Conservation (phyloP, 1,140 invertebrate genomes). For the Drosophila punjabiensis region DNA sequence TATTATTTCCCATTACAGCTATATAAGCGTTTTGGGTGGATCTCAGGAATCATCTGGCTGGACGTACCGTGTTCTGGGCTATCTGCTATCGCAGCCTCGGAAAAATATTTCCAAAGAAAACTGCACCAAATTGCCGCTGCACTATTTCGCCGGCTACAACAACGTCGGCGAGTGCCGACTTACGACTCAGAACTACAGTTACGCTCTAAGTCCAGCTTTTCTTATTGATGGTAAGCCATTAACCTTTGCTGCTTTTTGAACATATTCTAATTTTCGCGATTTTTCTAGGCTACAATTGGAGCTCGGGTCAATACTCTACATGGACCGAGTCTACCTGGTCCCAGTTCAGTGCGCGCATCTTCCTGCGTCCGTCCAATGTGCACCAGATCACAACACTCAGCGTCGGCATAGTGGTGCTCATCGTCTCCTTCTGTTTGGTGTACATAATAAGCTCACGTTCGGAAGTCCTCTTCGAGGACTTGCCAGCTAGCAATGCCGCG, state of each 20-base stretch:
- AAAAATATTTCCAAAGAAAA: slow-evolving; percentile 56
- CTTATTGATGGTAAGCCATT: slow-evolving; percentile 87
- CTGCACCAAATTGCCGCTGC: slow-evolving; percentile 70
- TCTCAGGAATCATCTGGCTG: slow-evolving; percentile 83
- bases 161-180: slow-evolving; percentile 90
- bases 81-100: slow-evolving; percentile 61
- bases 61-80: slow-evolving; percentile 79
- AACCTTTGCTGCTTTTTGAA: fast-evolving
- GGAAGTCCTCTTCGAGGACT: slow-evolving; percentile 87
- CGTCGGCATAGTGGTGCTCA: slow-evolving; percentile 88
- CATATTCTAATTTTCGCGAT: neutral
- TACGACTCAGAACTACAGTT: slow-evolving; percentile 90
- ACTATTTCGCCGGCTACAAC: slow-evolving; percentile 88
- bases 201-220: slow-evolving; percentile 93
- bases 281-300: slow-evolving; percentile 91
- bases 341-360: slow-evolving; percentile 91
- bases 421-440: slow-evolving; percentile 89
- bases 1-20: slow-evolving; percentile 47
- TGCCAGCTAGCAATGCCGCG: slow-evolving; percentile 79
- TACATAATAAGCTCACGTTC: slow-evolving; percentile 90
- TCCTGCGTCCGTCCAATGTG: slow-evolving; percentile 90
- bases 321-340: slow-evolving; percentile 97
- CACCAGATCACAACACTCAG: slow-evolving; percentile 89
- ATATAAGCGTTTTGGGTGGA: slow-evolving; percentile 76
- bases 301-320: slow-evolving; percentile 92